phyloP scores from a whole-genome alignment of 2,888 invertebrate species.

The Escarpia spicata region DNA sequence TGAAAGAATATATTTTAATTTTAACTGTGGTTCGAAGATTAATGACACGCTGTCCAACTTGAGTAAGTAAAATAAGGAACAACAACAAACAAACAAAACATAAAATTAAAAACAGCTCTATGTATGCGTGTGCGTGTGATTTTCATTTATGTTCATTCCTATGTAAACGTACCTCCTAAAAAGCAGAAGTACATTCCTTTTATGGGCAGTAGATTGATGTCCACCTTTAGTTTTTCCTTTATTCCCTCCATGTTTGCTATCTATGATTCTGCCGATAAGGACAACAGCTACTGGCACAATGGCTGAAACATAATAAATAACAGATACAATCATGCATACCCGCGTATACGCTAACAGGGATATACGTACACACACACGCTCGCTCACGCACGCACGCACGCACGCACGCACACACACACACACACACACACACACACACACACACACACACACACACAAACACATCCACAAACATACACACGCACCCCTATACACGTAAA shows the following conservation, averaged over 20 bases:
- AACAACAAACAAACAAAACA: no score
- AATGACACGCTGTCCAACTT: no score
- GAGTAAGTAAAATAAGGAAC: no score
- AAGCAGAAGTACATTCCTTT: background rate
- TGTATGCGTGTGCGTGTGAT: no score
- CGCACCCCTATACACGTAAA: background rate
- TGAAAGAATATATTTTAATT: no score
- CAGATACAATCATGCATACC: background rate
- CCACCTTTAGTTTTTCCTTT: background rate
- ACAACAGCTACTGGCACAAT: background rate
- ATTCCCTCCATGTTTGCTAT: background rate
- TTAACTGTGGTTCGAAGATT: no score
- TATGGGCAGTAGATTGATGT: background rate
- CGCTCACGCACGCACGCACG: no score
- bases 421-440: background rate
- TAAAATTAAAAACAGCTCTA: no score
- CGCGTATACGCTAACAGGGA: background rate
- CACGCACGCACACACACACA: background rate
- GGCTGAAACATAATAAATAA: background rate
- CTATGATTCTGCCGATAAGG: background rate
- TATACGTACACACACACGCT: background rate
- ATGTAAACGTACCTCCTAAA: background rate
- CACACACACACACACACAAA: background rate
- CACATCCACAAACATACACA: no score
- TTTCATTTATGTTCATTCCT: no score